phyloP scores from a whole-genome alignment of 2,888 invertebrate species.

The Sabatieria punctata region DNA sequence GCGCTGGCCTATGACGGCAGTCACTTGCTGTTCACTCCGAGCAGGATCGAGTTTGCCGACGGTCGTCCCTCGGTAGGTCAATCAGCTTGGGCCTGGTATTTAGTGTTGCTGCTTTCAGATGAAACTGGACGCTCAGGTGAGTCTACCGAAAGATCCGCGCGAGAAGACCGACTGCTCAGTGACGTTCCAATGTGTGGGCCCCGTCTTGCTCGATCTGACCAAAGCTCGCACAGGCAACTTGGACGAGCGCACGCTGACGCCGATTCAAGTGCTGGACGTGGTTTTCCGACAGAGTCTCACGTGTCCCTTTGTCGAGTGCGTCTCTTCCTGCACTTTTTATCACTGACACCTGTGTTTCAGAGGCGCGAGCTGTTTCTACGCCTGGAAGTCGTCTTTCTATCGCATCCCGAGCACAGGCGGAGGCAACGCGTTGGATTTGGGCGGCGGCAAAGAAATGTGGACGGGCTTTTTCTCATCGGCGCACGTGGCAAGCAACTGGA shows the following conservation, averaged over 20 bases:
- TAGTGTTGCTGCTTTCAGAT: constrained; percentile 7
- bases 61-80: background rate
- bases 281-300: constrained; percentile 23
- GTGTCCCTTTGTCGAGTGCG: constrained; percentile 21
- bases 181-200: constrained; percentile 19
- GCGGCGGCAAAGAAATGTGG: constrained; percentile 28
- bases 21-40: constrained; percentile 19
- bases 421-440: constrained; percentile 21
- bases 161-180: constrained; percentile 18
- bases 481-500: constrained; percentile 18
- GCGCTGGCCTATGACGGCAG: constrained; percentile 24
- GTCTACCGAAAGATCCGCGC: constrained; percentile 18
- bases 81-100: too few species aligned
- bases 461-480: constrained; percentile 26
- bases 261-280: constrained; percentile 33
- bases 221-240: constrained; percentile 17
- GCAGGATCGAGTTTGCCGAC: constrained; percentile 18
- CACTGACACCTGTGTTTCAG: too few species aligned
- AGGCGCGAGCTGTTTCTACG: constrained; percentile 20
- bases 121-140: constrained; percentile 17
- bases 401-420: constrained; percentile 14
- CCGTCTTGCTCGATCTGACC: constrained; percentile 19
- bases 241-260: constrained; percentile 21
- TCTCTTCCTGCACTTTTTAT: too few species aligned
- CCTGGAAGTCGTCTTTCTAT: constrained; percentile 18